A percentile compares a stretch with the other conserved stretches of the same genome.
phyloP scores from a whole-genome alignment of 2,113 vertebrate species.

The Microcebus jonahi region DNA sequence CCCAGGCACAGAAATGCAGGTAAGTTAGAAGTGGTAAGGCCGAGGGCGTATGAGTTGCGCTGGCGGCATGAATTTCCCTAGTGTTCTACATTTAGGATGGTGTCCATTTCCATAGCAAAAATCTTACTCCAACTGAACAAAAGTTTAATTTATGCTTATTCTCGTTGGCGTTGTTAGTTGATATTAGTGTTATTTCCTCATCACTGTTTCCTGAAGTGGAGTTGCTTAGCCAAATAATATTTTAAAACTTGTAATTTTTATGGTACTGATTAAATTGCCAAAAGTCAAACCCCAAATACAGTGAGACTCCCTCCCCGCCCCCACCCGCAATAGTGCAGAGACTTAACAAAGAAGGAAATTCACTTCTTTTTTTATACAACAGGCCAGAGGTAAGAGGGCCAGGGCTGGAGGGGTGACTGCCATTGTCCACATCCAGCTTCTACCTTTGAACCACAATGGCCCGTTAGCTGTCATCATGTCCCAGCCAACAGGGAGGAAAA shows the following conservation, averaged over 20 bases:
- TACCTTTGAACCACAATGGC: background rate
- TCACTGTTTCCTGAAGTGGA: background rate
- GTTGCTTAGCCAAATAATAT: conserved; percentile 5
- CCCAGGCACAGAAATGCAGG: background rate
- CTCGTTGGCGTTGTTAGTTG: background rate
- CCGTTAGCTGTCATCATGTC: background rate
- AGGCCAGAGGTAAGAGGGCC: background rate
- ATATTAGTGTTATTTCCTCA: background rate
- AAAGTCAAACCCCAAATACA: background rate
- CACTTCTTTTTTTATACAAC: background rate
- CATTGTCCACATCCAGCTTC: background rate
- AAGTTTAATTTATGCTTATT: background rate
- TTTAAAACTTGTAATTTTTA: conserved; percentile 24
- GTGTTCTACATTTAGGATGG: background rate
- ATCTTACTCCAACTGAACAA: background rate
- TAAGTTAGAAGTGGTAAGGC: background rate
- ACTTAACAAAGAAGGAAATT: conserved; percentile 8
- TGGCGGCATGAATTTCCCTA: background rate
- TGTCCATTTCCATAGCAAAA: conserved; percentile 6
- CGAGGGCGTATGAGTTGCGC: background rate
- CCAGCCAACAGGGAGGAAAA: background rate
- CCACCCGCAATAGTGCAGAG: background rate
- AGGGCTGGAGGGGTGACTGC: background rate
- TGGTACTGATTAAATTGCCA: background rate
- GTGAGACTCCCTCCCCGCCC: background rate